Conservation (phyloP, 92 coral and sea anemone genomes). For the Zoanthus sansibaricus region DNA sequence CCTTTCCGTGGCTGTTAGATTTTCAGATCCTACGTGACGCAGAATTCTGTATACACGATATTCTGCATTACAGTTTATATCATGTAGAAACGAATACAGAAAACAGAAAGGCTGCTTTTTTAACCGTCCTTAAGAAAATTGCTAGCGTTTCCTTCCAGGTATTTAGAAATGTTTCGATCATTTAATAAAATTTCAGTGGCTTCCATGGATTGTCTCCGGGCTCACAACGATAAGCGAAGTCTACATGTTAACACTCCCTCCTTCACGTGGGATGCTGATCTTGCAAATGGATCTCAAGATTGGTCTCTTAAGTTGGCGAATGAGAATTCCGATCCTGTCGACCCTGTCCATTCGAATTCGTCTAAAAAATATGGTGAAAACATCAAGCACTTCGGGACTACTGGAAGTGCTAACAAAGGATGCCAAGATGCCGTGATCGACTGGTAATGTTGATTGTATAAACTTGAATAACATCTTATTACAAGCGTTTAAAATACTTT, state of each 20-base stretch:
- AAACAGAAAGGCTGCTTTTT: too few species aligned
- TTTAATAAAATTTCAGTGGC: neutral
- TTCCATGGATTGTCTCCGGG: neutral
- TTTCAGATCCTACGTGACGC: too few species aligned
- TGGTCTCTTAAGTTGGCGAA: neutral
- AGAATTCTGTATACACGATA: too few species aligned
- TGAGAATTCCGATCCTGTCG: neutral
- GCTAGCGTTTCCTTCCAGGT: too few species aligned
- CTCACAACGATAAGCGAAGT: conserved; percentile 5
- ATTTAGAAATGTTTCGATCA: too few species aligned
- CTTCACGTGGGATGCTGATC: conserved; percentile 11
- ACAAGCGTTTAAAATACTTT: too few species aligned
- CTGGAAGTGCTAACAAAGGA: neutral
- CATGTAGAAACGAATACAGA: too few species aligned
- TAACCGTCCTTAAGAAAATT: too few species aligned
- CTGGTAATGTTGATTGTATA: too few species aligned
- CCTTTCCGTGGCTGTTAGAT: too few species aligned
- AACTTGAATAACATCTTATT: too few species aligned
- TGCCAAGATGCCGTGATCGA: neutral
- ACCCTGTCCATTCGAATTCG: neutral
- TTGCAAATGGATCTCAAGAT: neutral
- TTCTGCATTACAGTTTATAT: too few species aligned
- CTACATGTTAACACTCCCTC: neutral
- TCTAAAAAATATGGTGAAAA: neutral
- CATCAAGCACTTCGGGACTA: neutral